A percentile compares a stretch with the other conserved stretches of the same genome.
Evolutionary conservation across 2,113 vertebrate species (phyloP).

Genomic region (Orthochromis malagaraziensis): DNA sequence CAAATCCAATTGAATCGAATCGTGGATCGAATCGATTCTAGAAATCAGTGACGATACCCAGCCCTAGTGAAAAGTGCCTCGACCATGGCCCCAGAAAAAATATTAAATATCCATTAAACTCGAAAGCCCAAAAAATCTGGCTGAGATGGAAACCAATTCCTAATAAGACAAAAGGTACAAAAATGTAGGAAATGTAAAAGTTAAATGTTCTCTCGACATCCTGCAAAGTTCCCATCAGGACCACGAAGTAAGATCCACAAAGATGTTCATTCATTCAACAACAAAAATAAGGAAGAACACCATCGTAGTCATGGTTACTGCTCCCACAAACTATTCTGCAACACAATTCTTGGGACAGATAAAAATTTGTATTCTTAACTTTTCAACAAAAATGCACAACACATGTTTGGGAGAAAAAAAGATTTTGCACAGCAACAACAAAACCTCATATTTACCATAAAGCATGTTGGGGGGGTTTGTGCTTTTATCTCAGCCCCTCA

Average conservation of each 20-base stretch:
- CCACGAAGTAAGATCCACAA: not conserved
- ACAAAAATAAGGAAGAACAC: not conserved
- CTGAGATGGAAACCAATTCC: not conserved
- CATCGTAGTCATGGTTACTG: not conserved
- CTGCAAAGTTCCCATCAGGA: not conserved
- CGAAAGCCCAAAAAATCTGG: not conserved
- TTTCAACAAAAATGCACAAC: not conserved
- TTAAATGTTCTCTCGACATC: not conserved
- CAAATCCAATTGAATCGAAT: too few species aligned
- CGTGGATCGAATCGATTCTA: too few species aligned
- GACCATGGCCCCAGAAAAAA: not conserved
- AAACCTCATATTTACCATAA: not conserved
- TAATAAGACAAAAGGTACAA: not conserved
- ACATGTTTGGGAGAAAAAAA: rapidly evolving
- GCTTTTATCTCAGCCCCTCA: not conserved
- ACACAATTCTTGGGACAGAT: not conserved
- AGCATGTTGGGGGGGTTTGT: not conserved
- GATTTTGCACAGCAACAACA: not conserved
- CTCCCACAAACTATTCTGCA: not conserved
- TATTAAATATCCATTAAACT: not conserved
- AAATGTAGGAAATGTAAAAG: not conserved
- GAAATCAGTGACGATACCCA: too few species aligned
- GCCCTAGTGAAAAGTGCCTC: not conserved
- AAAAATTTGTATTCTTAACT: not conserved
- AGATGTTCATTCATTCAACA: not conserved